Evolutionary conservation across 2,888 invertebrate species (phyloP), one percentile per base, ranked within the genome.

Genomic region (Caenorhabditis sp.): DNA sequence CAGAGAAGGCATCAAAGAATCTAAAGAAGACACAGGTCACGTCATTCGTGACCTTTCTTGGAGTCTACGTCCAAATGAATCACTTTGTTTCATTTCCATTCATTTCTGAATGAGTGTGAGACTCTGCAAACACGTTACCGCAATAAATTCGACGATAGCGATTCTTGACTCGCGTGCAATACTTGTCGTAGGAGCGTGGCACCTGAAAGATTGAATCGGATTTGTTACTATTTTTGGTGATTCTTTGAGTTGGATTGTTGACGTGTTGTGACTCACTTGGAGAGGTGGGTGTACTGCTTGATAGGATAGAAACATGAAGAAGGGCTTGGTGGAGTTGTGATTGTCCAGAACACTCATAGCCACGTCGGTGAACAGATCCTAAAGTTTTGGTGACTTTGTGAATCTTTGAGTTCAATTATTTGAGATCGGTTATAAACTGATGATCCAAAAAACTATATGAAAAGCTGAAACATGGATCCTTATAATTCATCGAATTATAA

Each of bases 261-360:
- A 56, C 22, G 47, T 47, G 38, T 28, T 10, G 56, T 56, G 28
- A 35, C 74, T 84, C 4, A 89, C 90, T 84, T 92, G 91, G 10
- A 92, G 85, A 0, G 92, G 92, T 12, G 91, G 89, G 81, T 92
- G 92, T 8, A 91, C 91, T n/a, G 91, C 86, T 85, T 92, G 92
- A 82, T 89, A 91, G 38, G 92, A 89, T 16, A 92, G 80, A 69
- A 91, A 92, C 85, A 92, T 82, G 70, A 92, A 92, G 72, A 92
- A 91, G 56, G 92, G 89, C 19, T 89, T 76, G 10, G 85, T 72
- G 4, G 66, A 70, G 77, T 87, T 80, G 61, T 89, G 89, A 24
- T 80, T 75, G 19, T 85, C 85, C 8, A 90, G 54, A 0, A 88
- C 84, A 58, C 87, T 87, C 56, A 89, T 89, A 1, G 90, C 84